Evolutionary conservation across 2,888 invertebrate genomes (phyloP).

Genomic region (Ectemnius continuus): DNA sequence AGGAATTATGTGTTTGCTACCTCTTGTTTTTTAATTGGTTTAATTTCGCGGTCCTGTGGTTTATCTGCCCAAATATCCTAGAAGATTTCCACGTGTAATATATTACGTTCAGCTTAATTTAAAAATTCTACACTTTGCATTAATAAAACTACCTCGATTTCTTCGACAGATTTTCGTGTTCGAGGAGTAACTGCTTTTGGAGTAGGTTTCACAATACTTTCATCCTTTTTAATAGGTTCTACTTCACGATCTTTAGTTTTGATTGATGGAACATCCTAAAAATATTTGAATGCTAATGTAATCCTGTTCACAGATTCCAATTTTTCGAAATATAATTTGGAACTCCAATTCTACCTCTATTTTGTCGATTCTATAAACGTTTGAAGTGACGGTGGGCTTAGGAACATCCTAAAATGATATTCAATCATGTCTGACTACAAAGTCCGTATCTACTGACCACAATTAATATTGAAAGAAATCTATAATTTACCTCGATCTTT

Average conservation of each 20-base stretch:
- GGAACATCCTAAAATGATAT: slow-evolving; percentile 16
- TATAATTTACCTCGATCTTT: slow-evolving; percentile 26
- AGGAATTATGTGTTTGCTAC: no score
- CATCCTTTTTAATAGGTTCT: not conserved
- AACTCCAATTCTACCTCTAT: not conserved
- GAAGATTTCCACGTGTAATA: slow-evolving; percentile 15
- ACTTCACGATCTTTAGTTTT: not conserved
- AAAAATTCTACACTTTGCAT: no score
- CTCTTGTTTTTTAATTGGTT: not conserved
- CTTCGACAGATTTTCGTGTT: not conserved
- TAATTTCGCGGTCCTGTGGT: not conserved
- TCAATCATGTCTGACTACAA: not conserved
- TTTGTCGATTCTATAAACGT: not conserved
- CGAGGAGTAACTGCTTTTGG: not conserved
- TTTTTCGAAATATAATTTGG: not conserved
- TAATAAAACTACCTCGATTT: no score
- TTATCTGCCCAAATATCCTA: slow-evolving; percentile 30
- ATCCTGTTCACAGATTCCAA: not conserved
- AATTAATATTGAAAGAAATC: not conserved
- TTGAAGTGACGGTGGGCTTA: not conserved
- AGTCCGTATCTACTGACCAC: not conserved
- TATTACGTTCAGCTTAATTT: not conserved
- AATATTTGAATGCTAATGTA: not conserved
- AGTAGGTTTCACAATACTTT: not conserved
- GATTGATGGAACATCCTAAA: not conserved